Base-by-base conservation (phyloP, 37 sponge, comb jelly and placozoan genomes). In the Crambe crambe region DNA sequence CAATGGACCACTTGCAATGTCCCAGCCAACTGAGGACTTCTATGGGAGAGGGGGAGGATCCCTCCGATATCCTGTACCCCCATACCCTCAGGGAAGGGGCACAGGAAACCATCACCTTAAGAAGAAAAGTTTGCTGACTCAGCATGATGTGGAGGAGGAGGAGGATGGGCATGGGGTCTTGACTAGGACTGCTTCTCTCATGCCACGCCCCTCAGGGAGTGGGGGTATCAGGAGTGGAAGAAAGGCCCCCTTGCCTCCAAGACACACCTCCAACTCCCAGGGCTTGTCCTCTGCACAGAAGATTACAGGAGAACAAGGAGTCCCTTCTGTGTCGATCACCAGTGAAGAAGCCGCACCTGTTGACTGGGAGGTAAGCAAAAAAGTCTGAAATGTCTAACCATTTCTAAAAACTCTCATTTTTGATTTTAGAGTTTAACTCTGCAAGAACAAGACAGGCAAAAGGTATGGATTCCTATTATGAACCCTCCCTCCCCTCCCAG, bases 371-470 rank as follows among this genome's bases (percentile, higher is more conserved):
- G 83, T 83, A 29, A 30, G 31, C 38, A 15, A 62, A 62, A 62
- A 4, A 61, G 63, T 61, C 5, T 61, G 6, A 23, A 23, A 61
- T 61, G 25, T 61, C 6, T 61, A 20, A 20, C 25, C 25, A 61
- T 61, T 27, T 23, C 30, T n/a, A n/a, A n/a, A n/a, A n/a, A 29
- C 25, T 69, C 27, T 1, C 18, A 26, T 62, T 30, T 41, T 27
- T 42, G 12, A 6, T 8, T 8, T 62, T 29, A 84, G 85, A 69
- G 72, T 68, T 68, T 84, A 38, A n/a, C 70, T 3, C 31, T 20
- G n/a, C 77, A 70, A 38, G 85, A 78, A 37, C 78, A 78, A 26
- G 77, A 77, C 51, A 69, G 85, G 37, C 85, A 85, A 60, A 85
- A 31, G 71, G 80, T 80, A 70, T 6, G n/a, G n/a, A n/a, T n/a